Evolutionary conservation across 2,797 vertebrate species (phyloP), one percentile per base, ranked within the genome.

Genomic region (Lutjanus argentimaculatus): DNA sequence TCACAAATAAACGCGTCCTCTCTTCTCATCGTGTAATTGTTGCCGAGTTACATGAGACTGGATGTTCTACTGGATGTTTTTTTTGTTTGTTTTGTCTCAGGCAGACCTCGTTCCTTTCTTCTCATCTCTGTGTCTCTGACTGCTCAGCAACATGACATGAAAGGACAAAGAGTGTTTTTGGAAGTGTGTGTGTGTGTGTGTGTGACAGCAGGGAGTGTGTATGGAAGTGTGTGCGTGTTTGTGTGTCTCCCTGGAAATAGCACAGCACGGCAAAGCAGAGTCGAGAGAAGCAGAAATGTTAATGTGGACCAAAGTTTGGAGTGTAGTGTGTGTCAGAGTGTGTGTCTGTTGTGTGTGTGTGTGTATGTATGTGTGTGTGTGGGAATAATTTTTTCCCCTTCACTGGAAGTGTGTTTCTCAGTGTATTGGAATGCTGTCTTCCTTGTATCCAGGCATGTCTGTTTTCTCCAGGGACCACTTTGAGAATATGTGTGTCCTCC

Each of bases 131-230:
- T 61, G 22, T 80, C 84, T 89, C 74, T 65, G 85, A 86, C 81
- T 87, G 89, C 85, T 89, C 84, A 51, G 85, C 80, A 80, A 89
- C 82, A 74, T 87, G 87, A 89, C 90, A 91, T 90, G 79, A 93
- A 93, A 91, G 88, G 85, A 85, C 74, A 17, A 81, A 72, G 72
- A 75, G 51, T 46, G 72, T 69, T 85, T 79, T 72, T 76, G 61
- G 48, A 52, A 46, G 40, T n/a, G 57, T 56, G 65, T 45, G 46
- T 63, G 73, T 61, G 66, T 62, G 49, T 65, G 42, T 52, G 70
- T 72, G 51, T 53, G 61, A 42, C 5, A n/a, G 21, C 21, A 36
- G 69, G 12, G 12, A 13, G 63, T n/a, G 49, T 36, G 19, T 40
- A 42, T 52, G 11, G 42, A 36, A 36, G 64, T 58, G 19, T 10